Percentiles rank a stretch among this genome's conserved stretches.
phyloP scores from a whole-genome alignment of 2,888 invertebrate species.

The Cryptus viduatorius region DNA sequence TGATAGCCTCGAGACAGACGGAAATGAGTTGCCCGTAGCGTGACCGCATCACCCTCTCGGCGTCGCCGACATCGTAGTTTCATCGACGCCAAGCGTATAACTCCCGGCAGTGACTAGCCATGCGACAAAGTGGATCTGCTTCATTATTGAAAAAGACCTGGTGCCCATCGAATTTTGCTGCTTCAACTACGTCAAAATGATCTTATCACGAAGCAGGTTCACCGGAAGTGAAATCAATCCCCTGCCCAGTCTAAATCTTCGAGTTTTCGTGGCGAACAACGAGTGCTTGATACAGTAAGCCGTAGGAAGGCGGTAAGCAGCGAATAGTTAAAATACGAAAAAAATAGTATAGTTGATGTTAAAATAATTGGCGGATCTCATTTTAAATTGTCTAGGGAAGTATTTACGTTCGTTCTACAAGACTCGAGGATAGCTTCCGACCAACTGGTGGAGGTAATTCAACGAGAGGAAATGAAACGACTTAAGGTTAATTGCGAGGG shows the following conservation, averaged over 20 bases:
- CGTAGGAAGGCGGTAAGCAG: not conserved
- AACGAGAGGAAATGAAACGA: no score
- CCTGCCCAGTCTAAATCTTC: not conserved
- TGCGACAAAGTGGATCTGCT: slow-evolving; percentile 57
- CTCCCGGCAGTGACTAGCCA: slow-evolving; percentile 38
- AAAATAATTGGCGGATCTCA: not conserved
- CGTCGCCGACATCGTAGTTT: slow-evolving; percentile 19
- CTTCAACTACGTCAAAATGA: slow-evolving; percentile 31
- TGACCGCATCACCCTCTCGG: slow-evolving; percentile 41
- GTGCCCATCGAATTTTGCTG: slow-evolving; percentile 49
- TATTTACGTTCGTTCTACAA: not conserved
- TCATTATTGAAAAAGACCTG: slow-evolving; percentile 62
- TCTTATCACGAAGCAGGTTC: slow-evolving; percentile 12
- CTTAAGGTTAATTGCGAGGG: no score
- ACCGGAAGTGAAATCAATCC: not conserved
- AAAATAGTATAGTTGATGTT: no score
- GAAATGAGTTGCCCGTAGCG: slow-evolving; percentile 66
- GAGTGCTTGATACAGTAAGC: not conserved
- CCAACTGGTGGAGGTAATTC: no score
- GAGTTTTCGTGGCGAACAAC: not conserved
- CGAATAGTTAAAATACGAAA: no score
- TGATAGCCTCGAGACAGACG: slow-evolving; percentile 67
- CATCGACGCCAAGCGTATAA: slow-evolving; percentile 40
- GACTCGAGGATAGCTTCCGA: not conserved
- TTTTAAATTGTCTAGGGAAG: slow-evolving; percentile 35